phyloP scores from a whole-genome alignment of 2,797 vertebrate species.

The Chrosomus eos region DNA sequence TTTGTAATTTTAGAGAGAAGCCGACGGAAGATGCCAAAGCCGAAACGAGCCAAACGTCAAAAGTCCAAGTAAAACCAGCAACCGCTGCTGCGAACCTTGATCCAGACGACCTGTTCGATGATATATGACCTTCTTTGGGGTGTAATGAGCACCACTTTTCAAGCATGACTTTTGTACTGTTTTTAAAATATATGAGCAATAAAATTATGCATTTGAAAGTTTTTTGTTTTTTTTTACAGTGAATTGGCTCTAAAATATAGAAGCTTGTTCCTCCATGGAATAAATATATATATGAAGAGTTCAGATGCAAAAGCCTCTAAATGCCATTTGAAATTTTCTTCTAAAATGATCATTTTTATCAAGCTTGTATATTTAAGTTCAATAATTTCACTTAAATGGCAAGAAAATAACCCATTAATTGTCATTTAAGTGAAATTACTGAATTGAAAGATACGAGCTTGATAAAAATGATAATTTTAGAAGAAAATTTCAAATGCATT shows the following conservation, averaged over 20 bases:
- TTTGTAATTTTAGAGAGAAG: slow-evolving; percentile 52
- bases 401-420: too few species aligned
- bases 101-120: slow-evolving; percentile 84
- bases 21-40: slow-evolving; percentile 43
- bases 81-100: slow-evolving; percentile 68
- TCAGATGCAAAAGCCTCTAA: too few species aligned
- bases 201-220: background rate
- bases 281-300: too few species aligned
- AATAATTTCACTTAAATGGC: too few species aligned
- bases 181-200: background rate
- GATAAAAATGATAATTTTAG: too few species aligned
- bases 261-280: background rate
- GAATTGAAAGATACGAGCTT: too few species aligned
- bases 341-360: too few species aligned
- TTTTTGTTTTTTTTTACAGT: background rate
- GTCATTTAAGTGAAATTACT: too few species aligned
- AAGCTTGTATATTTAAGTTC: too few species aligned
- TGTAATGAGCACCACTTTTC: background rate
- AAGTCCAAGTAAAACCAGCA: slow-evolving; percentile 42
- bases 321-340: too few species aligned
- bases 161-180: background rate
- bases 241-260: background rate
- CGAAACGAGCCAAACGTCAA: slow-evolving; percentile 47
- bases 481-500: too few species aligned
- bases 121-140: slow-evolving; percentile 74